Conservation (phyloP, 2,797 vertebrate genomes). For the Parambassis ranga region DNA sequence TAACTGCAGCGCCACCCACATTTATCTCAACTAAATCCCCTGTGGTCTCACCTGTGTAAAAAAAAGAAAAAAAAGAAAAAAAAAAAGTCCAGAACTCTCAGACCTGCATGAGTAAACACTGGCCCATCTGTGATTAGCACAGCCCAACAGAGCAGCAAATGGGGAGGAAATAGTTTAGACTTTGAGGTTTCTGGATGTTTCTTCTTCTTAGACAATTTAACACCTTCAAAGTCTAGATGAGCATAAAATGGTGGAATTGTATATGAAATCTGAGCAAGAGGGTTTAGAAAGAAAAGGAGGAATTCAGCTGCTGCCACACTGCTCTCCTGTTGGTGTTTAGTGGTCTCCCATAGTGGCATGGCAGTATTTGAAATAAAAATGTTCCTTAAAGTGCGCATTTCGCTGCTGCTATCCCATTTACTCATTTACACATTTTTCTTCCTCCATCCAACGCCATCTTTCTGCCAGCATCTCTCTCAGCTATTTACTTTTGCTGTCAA, state of each 20-base stretch:
- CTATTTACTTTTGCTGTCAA: slow-evolving; percentile 10
- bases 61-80: no score
- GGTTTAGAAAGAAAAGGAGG: neutral
- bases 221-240: neutral
- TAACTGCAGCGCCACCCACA: slow-evolving; percentile 3
- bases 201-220: neutral
- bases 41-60: slow-evolving; percentile 5
- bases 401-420: neutral
- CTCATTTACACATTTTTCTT: neutral
- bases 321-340: neutral
- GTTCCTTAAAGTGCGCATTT: no score
- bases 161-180: slow-evolving; percentile 1
- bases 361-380: no score
- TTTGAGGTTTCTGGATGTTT: neutral
- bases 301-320: neutral
- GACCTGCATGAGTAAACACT: neutral
- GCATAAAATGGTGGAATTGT: neutral
- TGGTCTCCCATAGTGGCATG: neutral
- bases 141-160: neutral
- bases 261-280: neutral
- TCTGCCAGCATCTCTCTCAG: slow-evolving; percentile 2
- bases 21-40: slow-evolving; percentile 12
- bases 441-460: neutral
- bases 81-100: neutral
- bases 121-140: slow-evolving; percentile 10